Evolutionary conservation across 2,888 invertebrate species (phyloP).

Genomic region (Epinotia bilunana): DNA sequence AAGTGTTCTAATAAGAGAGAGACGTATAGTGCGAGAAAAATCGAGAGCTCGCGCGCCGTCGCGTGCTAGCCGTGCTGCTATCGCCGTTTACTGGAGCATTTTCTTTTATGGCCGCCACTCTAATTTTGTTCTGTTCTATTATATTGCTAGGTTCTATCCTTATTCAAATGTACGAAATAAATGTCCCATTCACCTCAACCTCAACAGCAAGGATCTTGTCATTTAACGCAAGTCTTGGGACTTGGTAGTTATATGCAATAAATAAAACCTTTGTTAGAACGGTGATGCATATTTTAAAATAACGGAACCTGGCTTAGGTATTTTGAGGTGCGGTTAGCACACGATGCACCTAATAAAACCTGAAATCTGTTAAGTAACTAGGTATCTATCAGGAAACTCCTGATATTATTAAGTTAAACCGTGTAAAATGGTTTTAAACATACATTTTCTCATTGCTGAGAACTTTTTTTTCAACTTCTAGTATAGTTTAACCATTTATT

Average conservation of each 20-base stretch:
- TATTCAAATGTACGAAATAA: constrained; percentile 2
- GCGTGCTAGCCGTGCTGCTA: too few relatives aligned
- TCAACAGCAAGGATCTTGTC: neutral
- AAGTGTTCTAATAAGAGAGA: too few relatives aligned
- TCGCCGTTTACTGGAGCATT: constrained; percentile 20
- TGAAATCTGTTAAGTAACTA: neutral
- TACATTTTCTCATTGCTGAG: neutral
- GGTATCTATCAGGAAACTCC: neutral
- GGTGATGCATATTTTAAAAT: constrained; percentile 4
- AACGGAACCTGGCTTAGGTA: neutral
- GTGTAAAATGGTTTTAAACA: neutral
- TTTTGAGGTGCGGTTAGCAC: constrained; percentile 11
- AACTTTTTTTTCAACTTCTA: neutral
- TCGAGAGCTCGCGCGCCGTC: too few relatives aligned
- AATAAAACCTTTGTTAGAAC: neutral
- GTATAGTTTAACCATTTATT: neutral
- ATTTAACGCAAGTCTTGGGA: neutral
- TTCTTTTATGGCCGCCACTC: constrained; percentile 36
- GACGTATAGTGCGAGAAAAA: too few relatives aligned
- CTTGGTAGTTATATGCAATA: neutral
- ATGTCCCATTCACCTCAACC: neutral
- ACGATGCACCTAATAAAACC: neutral
- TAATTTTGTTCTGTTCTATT: constrained; percentile 26
- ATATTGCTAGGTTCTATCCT: neutral
- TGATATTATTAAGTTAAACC: neutral